Conservation (phyloP, 2,888 invertebrate species). For the Macrosoma leucophasiata region DNA sequence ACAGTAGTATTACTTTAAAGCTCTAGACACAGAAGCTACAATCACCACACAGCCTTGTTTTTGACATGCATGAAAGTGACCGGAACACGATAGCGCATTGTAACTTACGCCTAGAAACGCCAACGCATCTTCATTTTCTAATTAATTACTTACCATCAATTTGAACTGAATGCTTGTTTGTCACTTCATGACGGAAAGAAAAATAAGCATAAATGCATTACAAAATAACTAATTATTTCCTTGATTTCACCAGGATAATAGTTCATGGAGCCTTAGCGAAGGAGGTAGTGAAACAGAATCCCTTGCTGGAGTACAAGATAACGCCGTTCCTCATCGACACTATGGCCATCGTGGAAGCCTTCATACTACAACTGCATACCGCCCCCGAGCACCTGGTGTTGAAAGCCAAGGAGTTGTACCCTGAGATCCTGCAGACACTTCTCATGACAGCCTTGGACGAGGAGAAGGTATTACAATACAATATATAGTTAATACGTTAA, state of each 20-base stretch:
- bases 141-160: no score
- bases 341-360: constrained; percentile 40
- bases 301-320: constrained; percentile 56
- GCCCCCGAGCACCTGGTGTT: constrained; percentile 34
- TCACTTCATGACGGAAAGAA: no score
- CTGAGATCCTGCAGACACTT: constrained; percentile 39
- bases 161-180: no score
- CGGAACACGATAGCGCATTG: no score
- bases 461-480: constrained; percentile 51
- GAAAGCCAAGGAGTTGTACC: constrained; percentile 41
- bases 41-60: no score
- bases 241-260: constrained; percentile 47
- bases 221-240: no score
- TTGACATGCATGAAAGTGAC: no score
- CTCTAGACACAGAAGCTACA: no score
- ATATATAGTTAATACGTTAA: background rate
- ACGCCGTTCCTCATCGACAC: constrained; percentile 48
- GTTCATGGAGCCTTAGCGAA: constrained; percentile 64
- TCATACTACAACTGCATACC: constrained; percentile 45
- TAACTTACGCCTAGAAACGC: no score
- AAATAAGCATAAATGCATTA: no score
- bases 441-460: constrained; percentile 52
- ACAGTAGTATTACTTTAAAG: no score
- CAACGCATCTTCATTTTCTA: no score
- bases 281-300: constrained; percentile 61